Conservation (phyloP, 2,888 invertebrate species). For the Drosophila koepferae region DNA sequence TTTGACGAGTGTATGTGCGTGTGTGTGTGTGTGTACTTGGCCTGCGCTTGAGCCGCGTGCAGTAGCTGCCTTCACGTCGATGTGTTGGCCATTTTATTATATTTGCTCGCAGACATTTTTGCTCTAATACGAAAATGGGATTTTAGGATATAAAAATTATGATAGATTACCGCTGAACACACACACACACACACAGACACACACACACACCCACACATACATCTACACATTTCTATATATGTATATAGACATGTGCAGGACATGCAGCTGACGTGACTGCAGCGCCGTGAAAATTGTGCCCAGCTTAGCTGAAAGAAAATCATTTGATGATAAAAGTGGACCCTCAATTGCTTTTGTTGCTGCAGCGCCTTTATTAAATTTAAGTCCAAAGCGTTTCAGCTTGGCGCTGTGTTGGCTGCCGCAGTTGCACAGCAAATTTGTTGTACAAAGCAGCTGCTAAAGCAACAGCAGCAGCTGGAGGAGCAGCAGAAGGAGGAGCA, state of each 20-base stretch:
- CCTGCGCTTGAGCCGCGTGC: constrained; percentile 44
- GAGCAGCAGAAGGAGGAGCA: background rate
- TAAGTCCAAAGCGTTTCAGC: constrained; percentile 17
- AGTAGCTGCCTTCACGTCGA: constrained; percentile 47
- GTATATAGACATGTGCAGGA: constrained; percentile 10
- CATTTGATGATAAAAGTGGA: constrained; percentile 77
- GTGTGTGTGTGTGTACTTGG: constrained; percentile 51
- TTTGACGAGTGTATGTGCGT: constrained; percentile 10
- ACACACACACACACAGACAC: constrained; percentile 24
- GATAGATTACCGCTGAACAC: constrained; percentile 81
- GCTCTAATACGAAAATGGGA: constrained; percentile 82
- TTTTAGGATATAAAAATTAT: constrained; percentile 84
- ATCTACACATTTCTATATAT: constrained; percentile 10
- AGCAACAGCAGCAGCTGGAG: background rate
- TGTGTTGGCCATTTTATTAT: constrained; percentile 80
- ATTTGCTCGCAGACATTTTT: constrained; percentile 82
- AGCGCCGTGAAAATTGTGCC: constrained; percentile 65
- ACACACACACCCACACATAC: constrained; percentile 23
- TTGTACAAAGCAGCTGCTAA: constrained; percentile 36
- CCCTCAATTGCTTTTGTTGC: constrained; percentile 69
- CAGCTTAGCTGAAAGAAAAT: constrained; percentile 66
- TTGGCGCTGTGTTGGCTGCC: background rate
- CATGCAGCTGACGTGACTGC: constrained; percentile 51
- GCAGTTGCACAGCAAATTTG: constrained; percentile 39
- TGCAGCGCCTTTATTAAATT: constrained; percentile 67